phyloP scores from a whole-genome alignment of 2,888 invertebrate species.

The Macaria notata region DNA sequence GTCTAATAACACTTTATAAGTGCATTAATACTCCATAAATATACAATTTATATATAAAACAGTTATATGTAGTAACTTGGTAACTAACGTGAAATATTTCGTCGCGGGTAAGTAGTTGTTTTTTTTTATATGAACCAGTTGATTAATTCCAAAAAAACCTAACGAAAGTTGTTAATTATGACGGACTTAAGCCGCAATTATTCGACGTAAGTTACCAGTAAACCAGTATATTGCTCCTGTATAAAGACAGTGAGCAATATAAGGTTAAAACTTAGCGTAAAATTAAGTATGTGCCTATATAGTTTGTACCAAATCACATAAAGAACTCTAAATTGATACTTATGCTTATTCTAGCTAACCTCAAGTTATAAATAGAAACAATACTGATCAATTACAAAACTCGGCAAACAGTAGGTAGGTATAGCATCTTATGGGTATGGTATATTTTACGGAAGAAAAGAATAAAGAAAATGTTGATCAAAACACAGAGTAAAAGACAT shows the following conservation, averaged over 20 bases:
- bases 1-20: constrained; percentile 29
- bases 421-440: background rate
- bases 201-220: no score
- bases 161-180: no score
- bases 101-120: no score
- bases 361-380: constrained; percentile 49
- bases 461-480: no score
- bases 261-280: constrained; percentile 31
- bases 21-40: constrained; percentile 32
- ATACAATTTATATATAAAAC: constrained; percentile 28
- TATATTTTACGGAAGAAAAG: no score
- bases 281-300: constrained; percentile 32
- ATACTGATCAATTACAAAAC: constrained; percentile 49
- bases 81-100: constrained; percentile 17
- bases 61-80: no score
- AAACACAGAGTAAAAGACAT: no score
- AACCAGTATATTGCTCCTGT: no score
- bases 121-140: no score
- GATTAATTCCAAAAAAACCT: no score
- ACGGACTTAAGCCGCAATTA: no score
- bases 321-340: constrained; percentile 35
- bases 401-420: constrained; percentile 1
- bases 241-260: constrained; percentile 38
- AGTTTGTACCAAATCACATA: constrained; percentile 53
- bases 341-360: constrained; percentile 31